Evolutionary conservation across 2,797 vertebrate genomes (phyloP).

Genomic region (Melanogrammus aeglefinus): DNA sequence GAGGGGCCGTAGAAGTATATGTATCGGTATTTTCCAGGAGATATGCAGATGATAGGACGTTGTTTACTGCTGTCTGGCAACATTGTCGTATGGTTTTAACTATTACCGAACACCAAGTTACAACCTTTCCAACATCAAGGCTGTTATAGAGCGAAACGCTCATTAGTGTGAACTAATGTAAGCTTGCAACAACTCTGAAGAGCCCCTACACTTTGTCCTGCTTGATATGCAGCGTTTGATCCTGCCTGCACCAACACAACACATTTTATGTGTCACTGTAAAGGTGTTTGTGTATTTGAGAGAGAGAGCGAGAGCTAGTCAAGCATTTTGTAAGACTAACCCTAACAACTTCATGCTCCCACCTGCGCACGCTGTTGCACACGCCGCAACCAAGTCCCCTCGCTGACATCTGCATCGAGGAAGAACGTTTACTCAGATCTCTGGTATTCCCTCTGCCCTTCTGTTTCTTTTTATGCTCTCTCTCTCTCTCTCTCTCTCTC

Average conservation of each 20-base stretch:
- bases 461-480: constrained; percentile 34
- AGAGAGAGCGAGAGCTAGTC: not conserved
- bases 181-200: not conserved
- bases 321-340: not conserved
- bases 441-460: constrained; percentile 53
- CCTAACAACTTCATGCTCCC: constrained; percentile 16
- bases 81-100: not conserved
- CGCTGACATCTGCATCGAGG: constrained; percentile 49
- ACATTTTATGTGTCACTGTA: not conserved
- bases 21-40: not conserved
- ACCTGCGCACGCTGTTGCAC: constrained; percentile 35
- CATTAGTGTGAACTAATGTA: not conserved
- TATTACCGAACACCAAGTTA: not conserved
- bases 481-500: constrained; percentile 16
- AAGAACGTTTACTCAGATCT: constrained; percentile 40
- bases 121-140: not conserved
- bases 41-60: not conserved
- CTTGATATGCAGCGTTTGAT: not conserved
- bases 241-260: not conserved
- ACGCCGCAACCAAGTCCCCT: constrained; percentile 15
- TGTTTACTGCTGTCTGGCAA: no score
- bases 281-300: not conserved
- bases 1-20: not conserved
- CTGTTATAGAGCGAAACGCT: not conserved
- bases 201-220: not conserved